Evolutionary conservation across 2,113 vertebrate species (phyloP).

Genomic region (Crotalus horridus): DNA sequence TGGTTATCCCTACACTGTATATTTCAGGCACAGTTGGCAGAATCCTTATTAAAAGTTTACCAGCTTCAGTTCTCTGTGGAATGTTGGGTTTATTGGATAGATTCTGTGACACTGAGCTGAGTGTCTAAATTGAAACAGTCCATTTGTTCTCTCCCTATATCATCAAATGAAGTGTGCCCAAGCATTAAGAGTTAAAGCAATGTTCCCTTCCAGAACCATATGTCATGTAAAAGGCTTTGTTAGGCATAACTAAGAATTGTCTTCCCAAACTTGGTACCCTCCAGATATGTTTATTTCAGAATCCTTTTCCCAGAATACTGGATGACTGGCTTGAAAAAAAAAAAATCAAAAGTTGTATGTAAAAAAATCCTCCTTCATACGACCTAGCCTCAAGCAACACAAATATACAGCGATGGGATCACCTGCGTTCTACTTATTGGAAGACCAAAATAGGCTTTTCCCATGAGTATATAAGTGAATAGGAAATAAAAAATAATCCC

Average conservation of each 20-base stretch:
- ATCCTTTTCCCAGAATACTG: neutral
- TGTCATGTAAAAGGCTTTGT: neutral
- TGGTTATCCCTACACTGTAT: neutral
- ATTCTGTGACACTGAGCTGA: neutral
- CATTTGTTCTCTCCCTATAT: neutral
- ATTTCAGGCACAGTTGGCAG: neutral
- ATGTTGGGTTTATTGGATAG: neutral
- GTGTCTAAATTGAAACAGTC: neutral
- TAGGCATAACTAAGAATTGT: neutral
- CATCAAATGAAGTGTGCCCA: neutral
- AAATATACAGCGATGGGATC: neutral
- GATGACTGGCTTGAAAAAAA: neutral
- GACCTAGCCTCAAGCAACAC: neutral
- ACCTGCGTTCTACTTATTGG: neutral
- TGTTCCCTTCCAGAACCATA: fast-evolving
- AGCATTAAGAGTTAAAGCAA: neutral
- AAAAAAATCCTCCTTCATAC: neutral
- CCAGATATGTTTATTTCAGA: neutral
- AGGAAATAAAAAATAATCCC: neutral
- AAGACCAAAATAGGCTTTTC: neutral
- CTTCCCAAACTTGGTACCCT: neutral
- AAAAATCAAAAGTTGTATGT: neutral
- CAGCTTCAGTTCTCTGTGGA: neutral
- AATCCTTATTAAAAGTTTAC: neutral
- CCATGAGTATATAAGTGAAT: neutral